These are phyloP conservation scores for Tholera decimalis DNA, from an alignment of 2,888 invertebrate genomes.

Conservation along the genomic window DNA sequence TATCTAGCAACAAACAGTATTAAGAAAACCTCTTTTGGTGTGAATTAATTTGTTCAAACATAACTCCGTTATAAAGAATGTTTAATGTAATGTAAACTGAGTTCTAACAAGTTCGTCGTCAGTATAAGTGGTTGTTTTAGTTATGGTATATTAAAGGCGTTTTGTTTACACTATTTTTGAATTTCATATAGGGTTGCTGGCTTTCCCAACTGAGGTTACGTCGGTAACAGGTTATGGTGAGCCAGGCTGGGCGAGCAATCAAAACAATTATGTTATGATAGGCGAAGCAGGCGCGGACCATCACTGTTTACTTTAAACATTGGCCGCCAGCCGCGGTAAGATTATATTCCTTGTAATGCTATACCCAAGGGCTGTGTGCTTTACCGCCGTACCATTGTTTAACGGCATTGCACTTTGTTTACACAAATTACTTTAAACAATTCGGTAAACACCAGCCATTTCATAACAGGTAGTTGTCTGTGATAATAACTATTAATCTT, in stretches of 20 bases:
- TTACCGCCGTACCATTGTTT: constrained; percentile 74
- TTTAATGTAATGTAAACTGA: constrained; percentile 53
- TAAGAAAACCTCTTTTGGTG: constrained; percentile 41
- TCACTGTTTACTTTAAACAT: constrained; percentile 87
- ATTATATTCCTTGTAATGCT: constrained; percentile 82
- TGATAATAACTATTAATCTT: constrained; percentile 63
- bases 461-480: constrained; percentile 58
- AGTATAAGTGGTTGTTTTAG: constrained; percentile 45
- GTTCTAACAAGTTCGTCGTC: constrained; percentile 44
- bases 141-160: constrained; percentile 53
- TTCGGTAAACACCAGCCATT: constrained; percentile 59
- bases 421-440: constrained; percentile 70
- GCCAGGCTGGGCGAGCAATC: constrained; percentile 74
- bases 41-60: constrained; percentile 61
- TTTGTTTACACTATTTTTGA: constrained; percentile 53
- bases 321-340: constrained; percentile 76
- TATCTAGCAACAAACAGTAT: constrained; percentile 45
- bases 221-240: constrained; percentile 53
- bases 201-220: constrained; percentile 35
- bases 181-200: constrained; percentile 47
- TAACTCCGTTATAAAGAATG: constrained; percentile 48
- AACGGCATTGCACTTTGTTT: constrained; percentile 69
- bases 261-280: constrained; percentile 89
- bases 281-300: constrained; percentile 72
- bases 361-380: constrained; percentile 73